Evolutionary conservation across 2,888 invertebrate genomes (phyloP), one percentile per base, ranked within the genome.

Genomic region (Trissoscelio sp.): DNA sequence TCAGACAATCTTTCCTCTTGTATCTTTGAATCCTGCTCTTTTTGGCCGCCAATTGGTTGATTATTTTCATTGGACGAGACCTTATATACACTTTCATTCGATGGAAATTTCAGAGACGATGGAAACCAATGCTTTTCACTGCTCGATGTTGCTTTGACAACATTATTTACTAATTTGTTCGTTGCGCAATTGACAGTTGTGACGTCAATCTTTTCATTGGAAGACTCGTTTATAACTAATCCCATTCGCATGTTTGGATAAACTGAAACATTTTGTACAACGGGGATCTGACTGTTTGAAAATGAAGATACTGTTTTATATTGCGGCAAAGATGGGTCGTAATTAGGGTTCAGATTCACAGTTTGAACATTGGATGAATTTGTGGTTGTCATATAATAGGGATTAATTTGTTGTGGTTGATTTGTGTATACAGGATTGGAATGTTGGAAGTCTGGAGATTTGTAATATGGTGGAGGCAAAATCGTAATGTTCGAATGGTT

Each of bases 1-100:
- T 89, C 90, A 0, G 89, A 89, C 14, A 84, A 84, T 70, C 83
- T 85, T n/a, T 89, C 89, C 0, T 89, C 89, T 2, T 84, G 84
- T 9, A 64, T 67, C 34, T 85, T 85, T 2, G 64, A 7, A 5
- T 79, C 69, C 0, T 24, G 55, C 0, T 7, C 31, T 12, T 84
- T 85, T 16, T 83, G 81, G 18, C 42, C 53, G 12, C 48, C 81
- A 24, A 9, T 34, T 2, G 48, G 28, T 2, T 42, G 37, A 46
- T 11, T 37, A 3, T 44, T 69, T 5, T 77, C 62, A n/a, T 39
- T 58, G 14, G 12, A 0, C 4, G 58, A 9, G 3, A 62, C 55
- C 22, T 53, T 58, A 5, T 81, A 79, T 5, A 51, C 28, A 44
- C 28, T 6, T 3, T 37, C 44, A 22, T 39, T 51, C 2, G 82